phyloP scores from a whole-genome alignment of 2,797 vertebrate genomes.

The Pelodytes ibericus region DNA sequence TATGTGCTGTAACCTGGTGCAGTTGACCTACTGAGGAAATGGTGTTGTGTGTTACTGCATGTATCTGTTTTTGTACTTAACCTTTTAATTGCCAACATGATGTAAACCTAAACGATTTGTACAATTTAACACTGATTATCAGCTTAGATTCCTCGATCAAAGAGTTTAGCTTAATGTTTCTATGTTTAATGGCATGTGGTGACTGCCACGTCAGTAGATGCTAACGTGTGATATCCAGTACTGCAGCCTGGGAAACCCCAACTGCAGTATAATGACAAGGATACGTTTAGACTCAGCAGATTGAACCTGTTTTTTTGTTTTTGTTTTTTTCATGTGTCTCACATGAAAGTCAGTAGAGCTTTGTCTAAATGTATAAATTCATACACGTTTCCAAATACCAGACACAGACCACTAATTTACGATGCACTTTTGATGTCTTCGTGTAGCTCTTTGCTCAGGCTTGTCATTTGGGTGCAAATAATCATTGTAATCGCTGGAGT shows the following conservation, averaged over 20 bases:
- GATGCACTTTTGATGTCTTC: not conserved
- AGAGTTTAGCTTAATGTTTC: too few relatives aligned
- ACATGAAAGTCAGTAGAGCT: not conserved
- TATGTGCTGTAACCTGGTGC: too few relatives aligned
- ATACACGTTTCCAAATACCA: not conserved
- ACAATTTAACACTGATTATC: not conserved
- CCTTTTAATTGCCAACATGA: not conserved
- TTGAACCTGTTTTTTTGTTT: not conserved
- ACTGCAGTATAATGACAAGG: not conserved
- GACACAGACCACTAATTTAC: not conserved
- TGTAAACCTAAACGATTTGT: not conserved
- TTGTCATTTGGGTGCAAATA: not conserved
- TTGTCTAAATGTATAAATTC: not conserved
- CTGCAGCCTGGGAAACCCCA: not conserved
- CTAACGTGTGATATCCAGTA: not conserved
- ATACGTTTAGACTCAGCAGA: not conserved
- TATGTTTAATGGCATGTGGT: not conserved
- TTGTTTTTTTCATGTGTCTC: not conserved
- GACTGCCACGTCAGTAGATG: not conserved
- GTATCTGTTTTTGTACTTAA: not conserved
- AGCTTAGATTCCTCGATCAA: not conserved
- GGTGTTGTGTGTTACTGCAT: too few relatives aligned
- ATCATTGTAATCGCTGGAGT: slow-evolving; percentile 14
- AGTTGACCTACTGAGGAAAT: too few relatives aligned
- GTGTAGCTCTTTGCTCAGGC: not conserved